phyloP scores from a whole-genome alignment of 2,888 invertebrate species.

The Drosophila imparisetae region DNA sequence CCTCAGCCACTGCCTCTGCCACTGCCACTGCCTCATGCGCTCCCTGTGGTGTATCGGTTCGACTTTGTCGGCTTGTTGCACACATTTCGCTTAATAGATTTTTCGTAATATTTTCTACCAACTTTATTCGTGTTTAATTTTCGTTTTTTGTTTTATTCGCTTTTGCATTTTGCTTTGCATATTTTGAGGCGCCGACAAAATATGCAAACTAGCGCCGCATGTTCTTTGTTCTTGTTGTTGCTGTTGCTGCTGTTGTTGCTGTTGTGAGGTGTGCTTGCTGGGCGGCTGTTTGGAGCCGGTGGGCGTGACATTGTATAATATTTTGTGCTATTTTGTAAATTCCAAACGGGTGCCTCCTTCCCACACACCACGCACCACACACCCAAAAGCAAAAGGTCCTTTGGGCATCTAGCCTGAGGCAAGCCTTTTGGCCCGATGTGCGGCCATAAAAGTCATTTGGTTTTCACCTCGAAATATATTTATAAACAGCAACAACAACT shows the following conservation, averaged over 20 bases:
- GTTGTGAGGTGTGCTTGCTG: constrained; percentile 10
- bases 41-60: neutral
- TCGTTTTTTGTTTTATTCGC: neutral
- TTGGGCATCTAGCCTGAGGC: constrained; percentile 5
- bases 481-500: constrained; percentile 39
- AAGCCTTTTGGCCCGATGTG: constrained; percentile 42
- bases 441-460: constrained; percentile 65
- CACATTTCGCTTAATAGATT: constrained; percentile 63
- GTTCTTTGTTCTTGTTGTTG: constrained; percentile 4
- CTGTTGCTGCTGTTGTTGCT: neutral
- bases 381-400: neutral
- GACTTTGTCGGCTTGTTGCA: constrained; percentile 39
- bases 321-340: constrained; percentile 67
- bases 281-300: constrained; percentile 21
- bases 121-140: constrained; percentile 8
- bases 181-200: constrained; percentile 62
- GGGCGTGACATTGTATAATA: constrained; percentile 61
- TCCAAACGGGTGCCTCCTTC: constrained; percentile 23
- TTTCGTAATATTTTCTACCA: constrained; percentile 45
- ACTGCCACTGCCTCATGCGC: neutral
- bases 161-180: constrained; percentile 54
- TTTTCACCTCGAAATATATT: constrained; percentile 66
- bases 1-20: neutral
- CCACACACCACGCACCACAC: neutral
- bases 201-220: constrained; percentile 53